Conservation (phyloP, 2,888 invertebrate genomes). For the Drosophila vallismaia region DNA sequence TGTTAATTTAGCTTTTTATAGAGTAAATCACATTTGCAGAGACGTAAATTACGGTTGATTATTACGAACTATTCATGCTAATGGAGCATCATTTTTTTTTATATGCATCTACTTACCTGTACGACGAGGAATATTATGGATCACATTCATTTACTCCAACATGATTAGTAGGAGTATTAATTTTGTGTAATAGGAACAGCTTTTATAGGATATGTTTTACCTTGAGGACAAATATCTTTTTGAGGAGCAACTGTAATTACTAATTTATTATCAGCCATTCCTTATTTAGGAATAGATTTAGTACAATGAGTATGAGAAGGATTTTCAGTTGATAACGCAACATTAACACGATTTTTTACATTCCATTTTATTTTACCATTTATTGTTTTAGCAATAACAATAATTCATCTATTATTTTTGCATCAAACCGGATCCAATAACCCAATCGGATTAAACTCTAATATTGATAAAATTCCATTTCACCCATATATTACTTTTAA, state of each 20-base stretch:
- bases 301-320: conserved; percentile 91
- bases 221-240: conserved; percentile 92
- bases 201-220: conserved; percentile 91
- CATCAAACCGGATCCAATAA: conserved; percentile 21
- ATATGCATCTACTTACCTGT: conserved; percentile 88
- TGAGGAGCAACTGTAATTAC: conserved; percentile 87
- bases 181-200: conserved; percentile 89
- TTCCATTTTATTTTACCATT: conserved; percentile 90
- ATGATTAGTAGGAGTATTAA: conserved; percentile 87
- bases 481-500: conserved; percentile 87
- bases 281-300: conserved; percentile 87
- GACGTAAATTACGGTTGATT: conserved; percentile 89
- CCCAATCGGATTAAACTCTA: conserved; percentile 85
- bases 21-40: conserved; percentile 88
- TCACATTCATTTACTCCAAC: conserved; percentile 85
- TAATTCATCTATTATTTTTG: conserved; percentile 87
- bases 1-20: conserved; percentile 87
- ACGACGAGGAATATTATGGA: conserved; percentile 87
- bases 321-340: conserved; percentile 90
- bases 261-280: conserved; percentile 88
- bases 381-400: conserved; percentile 86
- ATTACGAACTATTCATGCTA: conserved; percentile 88
- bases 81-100: conserved; percentile 90
- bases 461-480: conserved; percentile 88
- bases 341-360: conserved; percentile 89